These are phyloP conservation scores for Picathartes gymnocephalus DNA, from an alignment of 2,113 vertebrate genomes.

Conservation along the genomic window DNA sequence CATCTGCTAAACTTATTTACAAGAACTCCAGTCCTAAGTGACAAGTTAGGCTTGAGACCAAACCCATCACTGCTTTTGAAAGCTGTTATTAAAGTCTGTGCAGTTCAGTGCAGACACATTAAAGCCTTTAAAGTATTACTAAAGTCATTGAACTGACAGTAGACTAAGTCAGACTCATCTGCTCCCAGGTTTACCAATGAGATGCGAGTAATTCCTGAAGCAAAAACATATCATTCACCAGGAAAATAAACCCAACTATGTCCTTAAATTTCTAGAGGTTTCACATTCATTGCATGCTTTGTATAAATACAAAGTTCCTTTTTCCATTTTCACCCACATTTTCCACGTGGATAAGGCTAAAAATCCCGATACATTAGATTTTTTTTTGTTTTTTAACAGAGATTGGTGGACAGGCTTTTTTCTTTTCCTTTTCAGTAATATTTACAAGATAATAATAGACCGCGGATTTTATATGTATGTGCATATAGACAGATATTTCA, in stretches of 20 bases:
- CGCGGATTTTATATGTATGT: background rate
- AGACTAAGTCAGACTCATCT: constrained; percentile 36
- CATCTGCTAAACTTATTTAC: constrained; percentile 33
- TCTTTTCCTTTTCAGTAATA: background rate
- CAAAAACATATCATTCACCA: background rate
- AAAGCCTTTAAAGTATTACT: constrained; percentile 33
- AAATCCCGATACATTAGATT: background rate
- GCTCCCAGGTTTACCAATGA: constrained; percentile 9
- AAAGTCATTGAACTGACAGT: constrained; percentile 49
- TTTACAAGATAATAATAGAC: background rate
- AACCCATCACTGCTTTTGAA: constrained; percentile 10
- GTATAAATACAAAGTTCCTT: background rate
- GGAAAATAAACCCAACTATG: background rate
- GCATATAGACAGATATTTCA: background rate
- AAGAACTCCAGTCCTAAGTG: background rate
- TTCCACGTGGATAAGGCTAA: background rate
- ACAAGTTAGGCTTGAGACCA: constrained; percentile 2
- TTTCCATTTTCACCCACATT: background rate
- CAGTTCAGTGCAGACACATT: constrained; percentile 21
- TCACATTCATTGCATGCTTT: background rate
- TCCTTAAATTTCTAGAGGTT: background rate
- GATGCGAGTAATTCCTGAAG: background rate
- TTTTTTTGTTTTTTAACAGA: background rate
- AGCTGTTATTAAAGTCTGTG: constrained; percentile 13
- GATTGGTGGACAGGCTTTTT: background rate